Evolutionary conservation across 2,888 invertebrate genomes (phyloP), one percentile per base, ranked within the genome.

Genomic region (Diadromus collaris): DNA sequence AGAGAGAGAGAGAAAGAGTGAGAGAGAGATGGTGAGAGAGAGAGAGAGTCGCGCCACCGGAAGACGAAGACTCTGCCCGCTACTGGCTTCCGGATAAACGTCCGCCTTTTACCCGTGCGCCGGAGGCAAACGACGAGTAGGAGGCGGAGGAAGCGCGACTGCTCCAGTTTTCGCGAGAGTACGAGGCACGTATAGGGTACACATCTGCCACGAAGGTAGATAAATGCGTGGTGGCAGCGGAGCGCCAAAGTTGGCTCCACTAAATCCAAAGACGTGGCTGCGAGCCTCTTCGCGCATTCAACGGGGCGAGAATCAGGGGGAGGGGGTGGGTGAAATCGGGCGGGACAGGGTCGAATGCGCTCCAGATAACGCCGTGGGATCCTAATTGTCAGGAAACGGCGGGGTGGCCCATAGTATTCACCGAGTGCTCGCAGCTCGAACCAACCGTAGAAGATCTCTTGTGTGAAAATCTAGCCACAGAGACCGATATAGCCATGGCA

Each of bases 1-100:
- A n/a, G n/a, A n/a, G n/a, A n/a, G n/a, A n/a, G n/a, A n/a, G n/a
- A n/a, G n/a, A n/a, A n/a, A n/a, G n/a, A n/a, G n/a, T n/a, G n/a
- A 54, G 32, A 29, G 60, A 51, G 27, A 38, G 77, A 68, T 27
- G 51, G n/a, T n/a, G n/a, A 64, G 48, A 48, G 64, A 72, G 32
- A 38, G 58, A 67, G 83, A 83, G 82, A 74, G 79, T 72, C 74
- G 77, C 72, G 63, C 76, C 64, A 41, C 58, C 69, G 72, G 81
- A 84, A 83, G 77, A 79, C 79, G 80, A 56, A 80, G 81, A 82
- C 81, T 80, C 83, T 79, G 75, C 80, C 82, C 80, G 63, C 81
- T 80, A 78, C 80, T 81, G 82, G 76, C 76, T 84, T 82, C 79
- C 83, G 81, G 80, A 83, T 85, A 84, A 85, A 85, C 83, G 85